Evolutionary conservation across 1,140 invertebrate species (phyloP).

Genomic region (Oreohelix idahoensis): DNA sequence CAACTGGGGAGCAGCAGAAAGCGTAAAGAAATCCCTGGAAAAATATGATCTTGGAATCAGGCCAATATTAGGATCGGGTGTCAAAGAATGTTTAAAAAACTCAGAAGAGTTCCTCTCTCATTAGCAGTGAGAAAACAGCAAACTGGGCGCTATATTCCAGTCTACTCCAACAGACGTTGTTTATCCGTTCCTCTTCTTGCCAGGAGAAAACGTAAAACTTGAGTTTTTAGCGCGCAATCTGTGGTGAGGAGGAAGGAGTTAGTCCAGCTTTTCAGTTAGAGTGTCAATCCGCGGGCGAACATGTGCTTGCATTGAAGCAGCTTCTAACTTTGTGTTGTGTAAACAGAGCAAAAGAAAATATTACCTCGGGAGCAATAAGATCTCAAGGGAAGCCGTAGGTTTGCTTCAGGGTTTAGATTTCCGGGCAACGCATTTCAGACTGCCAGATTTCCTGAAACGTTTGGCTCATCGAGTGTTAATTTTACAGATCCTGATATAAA

Average conservation of each 20-base stretch:
- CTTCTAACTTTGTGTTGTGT: background rate
- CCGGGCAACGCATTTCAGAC: background rate
- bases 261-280: background rate
- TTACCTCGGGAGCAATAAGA: background rate
- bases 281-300: background rate
- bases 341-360: background rate
- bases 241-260: background rate
- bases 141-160: conserved; percentile 1
- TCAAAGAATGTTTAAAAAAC: conserved; percentile 22
- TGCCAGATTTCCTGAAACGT: background rate
- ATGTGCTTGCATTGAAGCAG: background rate
- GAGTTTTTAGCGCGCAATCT: conserved; percentile 6
- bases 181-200: background rate
- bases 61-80: conserved; percentile 33
- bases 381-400: background rate
- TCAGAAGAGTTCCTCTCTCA: conserved; percentile 22
- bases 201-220: background rate
- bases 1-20: background rate
- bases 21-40: background rate
- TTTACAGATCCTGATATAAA: background rate
- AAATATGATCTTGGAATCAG: conserved; percentile 11
- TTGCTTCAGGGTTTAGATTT: background rate
- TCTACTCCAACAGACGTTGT: conserved; percentile 5
- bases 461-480: background rate
- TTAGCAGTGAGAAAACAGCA: conserved; percentile 29